Evolutionary conservation across 2,888 invertebrate genomes (phyloP).

Genomic region (Acleris emargana): DNA sequence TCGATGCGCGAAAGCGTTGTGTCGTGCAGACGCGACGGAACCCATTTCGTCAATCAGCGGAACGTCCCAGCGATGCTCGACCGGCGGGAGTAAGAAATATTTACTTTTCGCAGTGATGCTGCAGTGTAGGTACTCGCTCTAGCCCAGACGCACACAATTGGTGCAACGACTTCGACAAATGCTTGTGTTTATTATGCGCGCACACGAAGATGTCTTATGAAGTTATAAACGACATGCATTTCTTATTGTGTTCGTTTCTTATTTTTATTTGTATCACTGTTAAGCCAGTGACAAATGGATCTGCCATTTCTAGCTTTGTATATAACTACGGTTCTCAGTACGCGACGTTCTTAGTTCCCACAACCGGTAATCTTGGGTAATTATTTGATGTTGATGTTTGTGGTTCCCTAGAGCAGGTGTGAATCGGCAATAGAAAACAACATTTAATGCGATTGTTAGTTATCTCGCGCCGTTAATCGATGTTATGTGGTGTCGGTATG

Average conservation of each 20-base stretch:
- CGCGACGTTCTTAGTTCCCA: slow-evolving; percentile 28
- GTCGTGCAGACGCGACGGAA: slow-evolving; percentile 62
- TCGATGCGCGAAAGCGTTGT: slow-evolving; percentile 68
- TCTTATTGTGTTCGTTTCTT: slow-evolving; percentile 53
- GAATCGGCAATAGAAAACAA: slow-evolving; percentile 60
- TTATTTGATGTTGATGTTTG: slow-evolving; percentile 42
- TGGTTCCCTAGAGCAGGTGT: slow-evolving; percentile 52
- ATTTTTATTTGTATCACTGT: slow-evolving; percentile 50
- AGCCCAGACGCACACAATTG: slow-evolving; percentile 57
- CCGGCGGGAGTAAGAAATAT: slow-evolving; percentile 64
- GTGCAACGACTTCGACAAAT: slow-evolving; percentile 62
- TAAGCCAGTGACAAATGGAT: slow-evolving; percentile 50
- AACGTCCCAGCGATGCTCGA: slow-evolving; percentile 55
- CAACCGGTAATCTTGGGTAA: slow-evolving; percentile 31
- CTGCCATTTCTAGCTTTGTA: slow-evolving; percentile 45
- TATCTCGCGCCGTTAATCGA: slow-evolving; percentile 61
- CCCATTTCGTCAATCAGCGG: slow-evolving; percentile 68
- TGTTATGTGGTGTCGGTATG: slow-evolving; percentile 62
- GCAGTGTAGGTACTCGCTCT: slow-evolving; percentile 65
- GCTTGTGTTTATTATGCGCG: slow-evolving; percentile 64
- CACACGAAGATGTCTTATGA: slow-evolving; percentile 64
- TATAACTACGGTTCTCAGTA: not conserved
- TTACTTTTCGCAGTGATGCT: slow-evolving; percentile 66
- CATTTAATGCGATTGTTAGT: slow-evolving; percentile 61
- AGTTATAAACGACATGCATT: slow-evolving; percentile 63